These are phyloP conservation scores for Thunnus maccoyii DNA, from an alignment of 2,113 vertebrate genomes.

Conservation along the genomic window DNA sequence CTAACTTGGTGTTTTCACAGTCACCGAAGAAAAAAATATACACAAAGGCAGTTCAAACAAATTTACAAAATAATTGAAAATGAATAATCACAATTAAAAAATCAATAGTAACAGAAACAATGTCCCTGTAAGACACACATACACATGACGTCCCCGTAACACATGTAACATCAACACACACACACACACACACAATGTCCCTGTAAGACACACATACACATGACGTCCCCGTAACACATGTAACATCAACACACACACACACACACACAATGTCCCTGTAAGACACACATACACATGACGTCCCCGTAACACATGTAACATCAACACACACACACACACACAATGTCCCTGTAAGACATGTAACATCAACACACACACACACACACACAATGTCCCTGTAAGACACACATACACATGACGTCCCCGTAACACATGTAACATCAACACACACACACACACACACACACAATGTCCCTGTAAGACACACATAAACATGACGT, in stretches of 20 bases:
- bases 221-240: no score
- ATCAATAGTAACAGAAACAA: no score
- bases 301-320: no score
- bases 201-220: background rate
- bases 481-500: background rate
- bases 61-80: slow-evolving; percentile 2
- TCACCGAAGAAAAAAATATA: background rate
- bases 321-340: no score
- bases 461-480: background rate
- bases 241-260: no score
- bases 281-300: no score
- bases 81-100: background rate
- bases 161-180: no score
- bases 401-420: background rate
- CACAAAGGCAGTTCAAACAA: background rate
- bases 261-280: no score
- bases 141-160: background rate
- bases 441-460: background rate
- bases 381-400: background rate
- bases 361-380: no score
- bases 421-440: background rate
- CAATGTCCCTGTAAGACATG: background rate
- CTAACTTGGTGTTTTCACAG: background rate
- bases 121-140: background rate
- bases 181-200: background rate